Conservation (phyloP, 2,797 vertebrate genomes). For the Prionace glauca region DNA sequence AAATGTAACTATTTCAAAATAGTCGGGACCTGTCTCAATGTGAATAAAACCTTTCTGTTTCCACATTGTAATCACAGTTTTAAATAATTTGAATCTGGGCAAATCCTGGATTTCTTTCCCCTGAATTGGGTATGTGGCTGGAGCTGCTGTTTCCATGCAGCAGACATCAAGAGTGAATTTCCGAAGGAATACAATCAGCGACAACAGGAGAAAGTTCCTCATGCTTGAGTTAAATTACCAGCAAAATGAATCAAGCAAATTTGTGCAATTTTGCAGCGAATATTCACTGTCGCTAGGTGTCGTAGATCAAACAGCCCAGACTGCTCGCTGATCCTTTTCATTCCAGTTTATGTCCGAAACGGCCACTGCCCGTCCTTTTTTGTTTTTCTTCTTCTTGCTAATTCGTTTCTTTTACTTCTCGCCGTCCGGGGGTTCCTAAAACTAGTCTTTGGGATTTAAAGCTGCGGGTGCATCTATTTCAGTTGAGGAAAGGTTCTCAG, state of each 20-base stretch:
- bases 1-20: background rate
- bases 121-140: background rate
- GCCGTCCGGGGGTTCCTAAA: constrained; percentile 67
- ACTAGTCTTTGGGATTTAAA: constrained; percentile 55
- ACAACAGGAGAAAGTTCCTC: background rate
- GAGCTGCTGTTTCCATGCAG: no score
- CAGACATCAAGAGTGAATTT: background rate
- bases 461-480: constrained; percentile 61
- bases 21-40: background rate
- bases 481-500: constrained; percentile 64
- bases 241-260: background rate
- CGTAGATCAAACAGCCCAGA: constrained; percentile 81
- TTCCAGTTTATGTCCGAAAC: constrained; percentile 95
- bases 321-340: constrained; percentile 89
- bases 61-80: background rate
- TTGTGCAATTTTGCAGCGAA: constrained; percentile 41
- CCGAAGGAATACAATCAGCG: background rate
- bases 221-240: background rate
- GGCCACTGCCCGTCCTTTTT: constrained; percentile 67
- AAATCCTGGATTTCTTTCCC: background rate
- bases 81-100: background rate
- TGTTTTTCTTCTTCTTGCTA: constrained; percentile 68
- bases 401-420: constrained; percentile 68
- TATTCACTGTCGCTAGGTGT: constrained; percentile 67
- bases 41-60: background rate